phyloP scores from a whole-genome alignment of 1,140 invertebrate genomes.

The Calephelis nemesis region DNA sequence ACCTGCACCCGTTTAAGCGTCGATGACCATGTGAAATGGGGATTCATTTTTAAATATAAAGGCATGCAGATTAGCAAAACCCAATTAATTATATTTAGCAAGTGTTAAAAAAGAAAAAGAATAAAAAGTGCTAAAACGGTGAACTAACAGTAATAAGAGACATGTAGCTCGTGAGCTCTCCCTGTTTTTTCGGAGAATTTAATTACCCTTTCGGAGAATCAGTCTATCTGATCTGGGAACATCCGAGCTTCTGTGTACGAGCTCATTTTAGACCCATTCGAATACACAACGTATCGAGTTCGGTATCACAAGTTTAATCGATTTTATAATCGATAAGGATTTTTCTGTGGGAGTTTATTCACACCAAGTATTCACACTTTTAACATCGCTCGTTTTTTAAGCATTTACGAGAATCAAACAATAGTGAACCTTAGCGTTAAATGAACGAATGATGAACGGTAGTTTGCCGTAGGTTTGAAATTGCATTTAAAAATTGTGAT shows the following conservation, averaged over 20 bases:
- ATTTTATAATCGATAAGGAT: slow-evolving; percentile 15
- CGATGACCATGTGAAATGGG: too few relatives aligned
- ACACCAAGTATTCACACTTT: too few relatives aligned
- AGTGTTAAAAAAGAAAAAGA: too few relatives aligned
- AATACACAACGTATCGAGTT: slow-evolving; percentile 22
- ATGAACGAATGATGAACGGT: too few relatives aligned
- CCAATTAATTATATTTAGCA: too few relatives aligned
- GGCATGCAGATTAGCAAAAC: too few relatives aligned
- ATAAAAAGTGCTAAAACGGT: too few relatives aligned
- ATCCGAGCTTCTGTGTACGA: slow-evolving; percentile 31
- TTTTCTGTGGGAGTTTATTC: neutral
- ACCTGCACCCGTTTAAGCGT: too few relatives aligned
- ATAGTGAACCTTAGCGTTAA: too few relatives aligned
- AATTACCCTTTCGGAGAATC: slow-evolving; percentile 60
- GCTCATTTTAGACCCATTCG: slow-evolving; percentile 20
- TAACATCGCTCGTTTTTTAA: neutral
- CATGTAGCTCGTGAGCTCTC: slow-evolving; percentile 27
- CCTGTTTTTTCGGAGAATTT: slow-evolving; percentile 59
- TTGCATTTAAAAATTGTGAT: too few relatives aligned
- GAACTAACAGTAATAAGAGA: slow-evolving; percentile 1
- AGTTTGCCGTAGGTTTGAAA: too few relatives aligned
- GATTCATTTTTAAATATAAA: too few relatives aligned
- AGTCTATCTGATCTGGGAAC: slow-evolving; percentile 51
- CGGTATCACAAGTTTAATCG: slow-evolving; percentile 19
- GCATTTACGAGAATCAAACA: neutral